Evolutionary conservation across 1,140 invertebrate genomes (phyloP).

Genomic region (Drosophila lowei): DNA sequence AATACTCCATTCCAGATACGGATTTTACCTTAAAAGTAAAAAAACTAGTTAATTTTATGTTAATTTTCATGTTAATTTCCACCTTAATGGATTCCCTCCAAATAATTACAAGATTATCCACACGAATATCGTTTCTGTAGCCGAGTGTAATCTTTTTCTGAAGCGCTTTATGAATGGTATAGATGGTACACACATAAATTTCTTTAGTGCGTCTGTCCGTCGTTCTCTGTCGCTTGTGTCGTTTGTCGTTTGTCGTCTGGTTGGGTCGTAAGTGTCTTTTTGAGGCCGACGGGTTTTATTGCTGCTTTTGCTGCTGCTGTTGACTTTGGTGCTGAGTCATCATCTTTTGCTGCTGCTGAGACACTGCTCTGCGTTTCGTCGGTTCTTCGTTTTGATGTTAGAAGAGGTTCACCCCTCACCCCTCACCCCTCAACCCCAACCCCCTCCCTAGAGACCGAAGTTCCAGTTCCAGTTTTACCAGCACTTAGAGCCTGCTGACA

Average conservation of each 20-base stretch:
- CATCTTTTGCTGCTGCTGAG: constrained; percentile 8
- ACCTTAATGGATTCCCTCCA: background rate
- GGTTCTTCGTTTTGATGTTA: constrained; percentile 49
- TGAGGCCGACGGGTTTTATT: constrained; percentile 73
- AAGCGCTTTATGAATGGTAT: constrained; percentile 31
- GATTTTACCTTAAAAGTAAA: too few relatives aligned
- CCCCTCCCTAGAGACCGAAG: constrained; percentile 7
- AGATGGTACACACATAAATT: constrained; percentile 23
- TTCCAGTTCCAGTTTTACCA: constrained; percentile 23
- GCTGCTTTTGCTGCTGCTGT: constrained; percentile 49
- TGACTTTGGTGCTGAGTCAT: constrained; percentile 71
- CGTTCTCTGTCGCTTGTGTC: constrained; percentile 3
- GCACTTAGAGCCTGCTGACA: constrained; percentile 62
- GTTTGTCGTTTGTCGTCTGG: constrained; percentile 17
- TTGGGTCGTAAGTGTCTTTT: constrained; percentile 51
- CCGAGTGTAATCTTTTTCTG: constrained; percentile 39
- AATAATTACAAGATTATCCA: background rate
- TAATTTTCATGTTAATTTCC: background rate
- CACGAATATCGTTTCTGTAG: constrained; percentile 1
- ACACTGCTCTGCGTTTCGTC: constrained; percentile 23
- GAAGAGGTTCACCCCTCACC: constrained; percentile 29
- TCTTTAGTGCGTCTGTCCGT: too few relatives aligned
- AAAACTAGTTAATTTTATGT: too few relatives aligned
- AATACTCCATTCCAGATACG: too few relatives aligned
- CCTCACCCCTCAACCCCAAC: background rate